Evolutionary conservation across 2,888 invertebrate genomes (phyloP).

Genomic region (Myopa tessellatipennis): DNA sequence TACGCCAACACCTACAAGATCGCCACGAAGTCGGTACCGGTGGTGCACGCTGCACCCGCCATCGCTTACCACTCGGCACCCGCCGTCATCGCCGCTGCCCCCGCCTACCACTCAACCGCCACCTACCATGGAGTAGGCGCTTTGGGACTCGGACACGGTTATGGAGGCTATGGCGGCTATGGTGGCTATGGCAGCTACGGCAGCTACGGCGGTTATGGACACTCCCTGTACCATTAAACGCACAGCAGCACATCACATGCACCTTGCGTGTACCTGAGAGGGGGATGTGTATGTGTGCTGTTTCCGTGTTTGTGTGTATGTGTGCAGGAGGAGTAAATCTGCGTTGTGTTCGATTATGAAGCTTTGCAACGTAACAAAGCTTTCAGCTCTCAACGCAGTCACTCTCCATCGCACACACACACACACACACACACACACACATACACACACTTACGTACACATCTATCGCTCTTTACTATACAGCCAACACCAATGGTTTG

Average conservation of each 20-base stretch:
- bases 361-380: too few species aligned
- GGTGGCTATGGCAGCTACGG: conserved; percentile 39
- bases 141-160: conserved; percentile 48
- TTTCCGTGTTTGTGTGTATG: neutral
- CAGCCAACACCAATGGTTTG: neutral
- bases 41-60: conserved; percentile 58
- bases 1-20: conserved; percentile 67
- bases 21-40: conserved; percentile 61
- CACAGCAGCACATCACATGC: neutral
- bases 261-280: neutral
- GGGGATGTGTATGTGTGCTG: neutral
- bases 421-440: neutral
- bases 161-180: conserved; percentile 51
- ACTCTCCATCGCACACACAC: neutral
- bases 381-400: neutral
- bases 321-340: neutral
- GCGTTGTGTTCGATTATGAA: too few species aligned
- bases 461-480: neutral
- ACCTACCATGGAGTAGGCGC: conserved; percentile 59
- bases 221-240: conserved; percentile 58
- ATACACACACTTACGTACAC: neutral
- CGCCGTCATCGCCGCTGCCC: conserved; percentile 51
- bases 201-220: conserved; percentile 52
- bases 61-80: conserved; percentile 60
- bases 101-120: conserved; percentile 58